These are phyloP conservation scores for Caenorhabditis japonica DNA, from an alignment of 2,888 invertebrate species.

Conservation along the genomic window DNA sequence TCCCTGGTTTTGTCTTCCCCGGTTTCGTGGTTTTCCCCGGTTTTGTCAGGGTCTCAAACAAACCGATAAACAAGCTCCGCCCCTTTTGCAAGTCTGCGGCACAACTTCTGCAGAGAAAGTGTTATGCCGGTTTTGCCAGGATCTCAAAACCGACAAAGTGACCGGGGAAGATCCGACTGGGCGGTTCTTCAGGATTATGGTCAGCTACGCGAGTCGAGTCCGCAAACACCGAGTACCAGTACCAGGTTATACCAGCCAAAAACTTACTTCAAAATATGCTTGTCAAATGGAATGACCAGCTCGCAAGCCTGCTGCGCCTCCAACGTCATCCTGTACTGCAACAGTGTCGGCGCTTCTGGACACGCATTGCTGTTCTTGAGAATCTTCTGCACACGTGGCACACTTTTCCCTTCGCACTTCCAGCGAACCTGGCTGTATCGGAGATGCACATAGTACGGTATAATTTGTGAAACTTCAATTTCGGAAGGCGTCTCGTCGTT, in stretches of 20 bases:
- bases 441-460: constrained; percentile 78
- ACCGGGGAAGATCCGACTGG: too few species aligned
- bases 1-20: too few species aligned
- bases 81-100: too few species aligned
- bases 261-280: constrained; percentile 78
- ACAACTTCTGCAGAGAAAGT: too few species aligned
- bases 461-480: constrained; percentile 59
- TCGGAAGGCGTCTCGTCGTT: constrained; percentile 50
- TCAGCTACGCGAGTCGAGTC: too few species aligned
- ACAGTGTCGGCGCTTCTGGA: constrained; percentile 20
- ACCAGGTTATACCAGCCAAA: too few species aligned
- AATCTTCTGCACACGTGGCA: constrained; percentile 6
- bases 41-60: too few species aligned
- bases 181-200: too few species aligned
- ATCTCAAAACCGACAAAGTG: too few species aligned
- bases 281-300: constrained; percentile 68
- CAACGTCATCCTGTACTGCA: constrained; percentile 58
- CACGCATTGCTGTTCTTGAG: constrained; percentile 16
- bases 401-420: constrained; percentile 11
- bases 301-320: constrained; percentile 64
- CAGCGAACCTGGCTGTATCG: constrained; percentile 28
- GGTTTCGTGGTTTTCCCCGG: too few species aligned
- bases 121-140: neutral
- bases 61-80: too few species aligned
- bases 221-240: too few species aligned